Base-by-base conservation (phyloP, 2,888 invertebrate species). In the Periphyllus acericola region DNA sequence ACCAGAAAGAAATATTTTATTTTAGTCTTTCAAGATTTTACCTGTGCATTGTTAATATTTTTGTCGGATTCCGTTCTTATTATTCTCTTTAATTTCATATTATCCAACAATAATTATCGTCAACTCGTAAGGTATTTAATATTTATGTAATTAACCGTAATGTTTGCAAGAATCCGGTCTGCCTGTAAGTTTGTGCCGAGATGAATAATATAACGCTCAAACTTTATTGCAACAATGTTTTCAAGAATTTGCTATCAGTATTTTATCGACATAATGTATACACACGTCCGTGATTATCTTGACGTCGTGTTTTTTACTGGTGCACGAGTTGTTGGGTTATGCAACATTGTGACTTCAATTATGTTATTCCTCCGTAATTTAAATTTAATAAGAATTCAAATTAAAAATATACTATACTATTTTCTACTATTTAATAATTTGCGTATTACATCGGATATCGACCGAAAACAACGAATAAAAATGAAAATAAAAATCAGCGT, bases 271-370 rank as follows among this genome's bases (percentile, higher is more conserved):
- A 21, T 1, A 25, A 25, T 32, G 32, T 40, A 25, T 72, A 21
- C n/a, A 55, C 55, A 21, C 66, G 32, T 66, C 46, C 40, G 34
- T 32, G n/a, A 84, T 76, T 74, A 75, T 60, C 66, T 46, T 25
- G 46, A 66, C 52, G 52, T 46, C 52, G n/a, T 46, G 68, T 34
- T 34, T 68, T n/a, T 85, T 75, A 46, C 60, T 34, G n/a, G 46
- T 21, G 74, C 29, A 40, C 68, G 76, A 76, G 46, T 83, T 40
- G 75, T 60, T n/a, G 36, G n/a, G 40, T 83, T 68, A 66, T n/a
- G 9, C 40, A n/a, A 85, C 78, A 52, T 78, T 68, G 60, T 40
- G 19, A 17, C 75, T 84, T 76, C 19, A 81, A 81, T 81, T 68
- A 6, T 36, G 21, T 71, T 19, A 29, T 36, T 29, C 19, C 79